A percentile compares a stretch with the other conserved stretches of the same genome.
phyloP scores from a whole-genome alignment of 1,140 invertebrate species.

The Neodiprion lecontei region DNA sequence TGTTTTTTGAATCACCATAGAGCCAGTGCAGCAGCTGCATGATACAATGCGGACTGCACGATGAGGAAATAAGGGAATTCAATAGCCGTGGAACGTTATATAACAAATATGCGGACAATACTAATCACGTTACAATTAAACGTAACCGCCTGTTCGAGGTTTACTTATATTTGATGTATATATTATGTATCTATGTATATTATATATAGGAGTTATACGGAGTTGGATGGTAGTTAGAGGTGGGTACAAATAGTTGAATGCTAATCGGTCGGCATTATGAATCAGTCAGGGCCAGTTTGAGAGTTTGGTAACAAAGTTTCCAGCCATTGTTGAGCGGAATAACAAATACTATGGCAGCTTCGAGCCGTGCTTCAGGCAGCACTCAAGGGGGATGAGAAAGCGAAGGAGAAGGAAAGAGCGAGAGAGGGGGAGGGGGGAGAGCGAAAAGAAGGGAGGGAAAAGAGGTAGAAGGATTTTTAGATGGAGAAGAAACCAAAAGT shows the following conservation, averaged over 20 bases:
- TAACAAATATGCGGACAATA: background rate
- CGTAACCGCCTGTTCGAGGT: background rate
- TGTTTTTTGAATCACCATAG: too few relatives aligned
- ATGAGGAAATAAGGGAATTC: too few relatives aligned
- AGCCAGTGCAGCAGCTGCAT: too few relatives aligned
- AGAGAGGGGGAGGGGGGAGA: background rate
- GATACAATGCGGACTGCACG: too few relatives aligned
- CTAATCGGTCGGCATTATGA: conserved; percentile 16
- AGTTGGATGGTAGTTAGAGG: conserved; percentile 5
- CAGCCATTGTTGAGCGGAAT: conserved; percentile 15
- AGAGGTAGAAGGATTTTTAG: too few relatives aligned
- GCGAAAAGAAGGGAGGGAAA: too few relatives aligned
- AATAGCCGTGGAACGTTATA: too few relatives aligned
- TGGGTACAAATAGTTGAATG: conserved; percentile 8
- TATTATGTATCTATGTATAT: too few relatives aligned
- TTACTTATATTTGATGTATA: too few relatives aligned
- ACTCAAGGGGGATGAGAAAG: background rate
- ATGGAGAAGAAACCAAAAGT: too few relatives aligned
- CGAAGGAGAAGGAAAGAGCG: background rate
- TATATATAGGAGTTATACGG: background rate
- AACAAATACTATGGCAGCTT: conserved; percentile 1
- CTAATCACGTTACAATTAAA: background rate
- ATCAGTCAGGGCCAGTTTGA: conserved; percentile 11
- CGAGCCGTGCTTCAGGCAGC: background rate
- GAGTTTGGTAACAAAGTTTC: conserved; percentile 14